These are phyloP conservation scores for Bombus soroeensis DNA, from an alignment of 1,140 invertebrate genomes.

Conservation along the genomic window DNA sequence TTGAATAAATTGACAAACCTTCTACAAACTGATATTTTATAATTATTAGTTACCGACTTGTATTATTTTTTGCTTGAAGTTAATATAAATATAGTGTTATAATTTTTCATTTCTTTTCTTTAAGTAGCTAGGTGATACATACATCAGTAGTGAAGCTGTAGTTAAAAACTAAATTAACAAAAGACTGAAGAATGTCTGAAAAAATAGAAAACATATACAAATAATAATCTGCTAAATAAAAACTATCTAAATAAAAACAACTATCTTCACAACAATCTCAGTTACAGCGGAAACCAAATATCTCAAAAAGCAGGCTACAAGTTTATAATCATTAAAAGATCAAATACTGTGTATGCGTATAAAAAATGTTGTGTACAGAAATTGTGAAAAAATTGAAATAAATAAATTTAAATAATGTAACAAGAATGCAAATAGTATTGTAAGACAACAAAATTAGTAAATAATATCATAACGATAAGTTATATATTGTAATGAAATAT, in stretches of 20 bases:
- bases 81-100: neutral
- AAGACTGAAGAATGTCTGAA: neutral
- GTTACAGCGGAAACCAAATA: no score
- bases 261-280: neutral
- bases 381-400: neutral
- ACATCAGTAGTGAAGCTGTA: constrained; percentile 10
- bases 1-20: no score
- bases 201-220: constrained; percentile 1
- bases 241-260: neutral
- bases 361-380: neutral
- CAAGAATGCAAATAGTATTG: no score
- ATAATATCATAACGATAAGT: neutral
- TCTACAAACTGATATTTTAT: no score
- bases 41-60: no score
- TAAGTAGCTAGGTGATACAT: constrained; percentile 13
- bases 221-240: neutral
- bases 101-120: no score
- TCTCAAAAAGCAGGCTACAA: neutral
- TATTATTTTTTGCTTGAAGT: neutral
- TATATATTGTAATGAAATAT: neutral
- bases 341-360: neutral
- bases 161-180: constrained; percentile 30
- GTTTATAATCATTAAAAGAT: neutral
- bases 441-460: neutral
- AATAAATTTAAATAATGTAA: neutral